Percentiles rank a stretch among this genome's conserved stretches.
These are phyloP conservation scores for Oriolus oriolus DNA, from an alignment of 2,113 vertebrate genomes.

Conservation along the genomic window DNA sequence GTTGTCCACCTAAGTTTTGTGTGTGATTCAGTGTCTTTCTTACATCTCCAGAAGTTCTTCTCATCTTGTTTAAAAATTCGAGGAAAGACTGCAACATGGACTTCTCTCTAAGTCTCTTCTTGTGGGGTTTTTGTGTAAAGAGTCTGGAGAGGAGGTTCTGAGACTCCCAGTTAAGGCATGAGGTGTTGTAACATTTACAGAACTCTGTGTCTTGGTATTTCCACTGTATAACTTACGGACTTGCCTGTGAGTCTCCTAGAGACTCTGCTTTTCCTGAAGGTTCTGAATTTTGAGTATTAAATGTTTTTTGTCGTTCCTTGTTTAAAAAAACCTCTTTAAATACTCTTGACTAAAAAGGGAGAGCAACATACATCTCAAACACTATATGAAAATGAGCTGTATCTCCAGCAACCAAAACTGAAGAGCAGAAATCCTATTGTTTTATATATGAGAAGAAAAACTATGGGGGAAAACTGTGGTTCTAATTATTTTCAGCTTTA, in stretches of 20 bases:
- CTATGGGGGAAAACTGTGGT: not conserved
- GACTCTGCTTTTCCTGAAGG: not conserved
- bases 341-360: not conserved
- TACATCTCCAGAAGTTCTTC: not conserved
- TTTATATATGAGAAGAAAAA: not conserved
- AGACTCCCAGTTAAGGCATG: not conserved
- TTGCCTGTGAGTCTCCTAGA: not conserved
- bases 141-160: not conserved
- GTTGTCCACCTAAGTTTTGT: not conserved
- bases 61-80: not conserved
- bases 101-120: not conserved
- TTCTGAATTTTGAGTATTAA: not conserved
- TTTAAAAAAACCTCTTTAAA: not conserved
- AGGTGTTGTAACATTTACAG: not conserved
- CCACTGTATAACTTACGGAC: not conserved
- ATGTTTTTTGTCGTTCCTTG: not conserved
- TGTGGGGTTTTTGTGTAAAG: not conserved
- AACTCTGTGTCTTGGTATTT: not conserved
- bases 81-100: not conserved
- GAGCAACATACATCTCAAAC: not conserved
- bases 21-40: not conserved
- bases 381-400: rapidly evolving
- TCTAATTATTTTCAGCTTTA: not conserved
- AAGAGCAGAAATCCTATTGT: not conserved
- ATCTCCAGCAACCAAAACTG: not conserved